Base-by-base conservation (phyloP, 2,888 invertebrate species). In the Orthosia cruda region DNA sequence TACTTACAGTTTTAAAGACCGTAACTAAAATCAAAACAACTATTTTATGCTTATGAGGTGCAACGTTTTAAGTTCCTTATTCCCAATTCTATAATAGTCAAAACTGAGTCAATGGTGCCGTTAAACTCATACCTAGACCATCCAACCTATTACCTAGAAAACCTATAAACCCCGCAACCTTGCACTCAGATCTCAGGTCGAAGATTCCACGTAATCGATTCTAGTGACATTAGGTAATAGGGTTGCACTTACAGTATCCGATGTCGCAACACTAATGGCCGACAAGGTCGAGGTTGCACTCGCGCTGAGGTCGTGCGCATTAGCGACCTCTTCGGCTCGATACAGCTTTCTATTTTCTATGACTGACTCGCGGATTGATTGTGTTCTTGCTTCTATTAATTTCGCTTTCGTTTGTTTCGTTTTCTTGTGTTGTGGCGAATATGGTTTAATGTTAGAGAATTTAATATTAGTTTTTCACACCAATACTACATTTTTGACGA, bases 281-380 rank as follows among this genome's bases (percentile, higher is more conserved):
- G 87, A 83, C 91, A 91, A 93, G 93, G 93, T 93, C 93, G 89
- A 88, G 92, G 92, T 80, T 78, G 85, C 86, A 71, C 81, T 81
- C 77, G 86, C 84, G 74, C 76, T 76, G 83, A 89, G 90, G 89
- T 88, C 86, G 80, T 50, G 73, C 80, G 74, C 74, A 80, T 74
- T 74, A 16, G 80, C 84, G 80, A 85, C 88, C 89, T 89, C 89
- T 88, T 86, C 88, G 83, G 79, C 85, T 85, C 79, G 71, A 88
- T 81, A 71, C 73, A 80, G 85, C 92, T 91, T 91, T 92, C 91
- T 91, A 89, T 85, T 86, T 85, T 84, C 84, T 87, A 81, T 78
- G 77, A 72, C 65, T 83, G 58, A 72, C 62, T 47, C 70, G 67
- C 61, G 45, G 55, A 80, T 81, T 83, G 74, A 74, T 80, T 72